A percentile compares a stretch with the other conserved stretches of the same genome.
Evolutionary conservation across 2,888 invertebrate genomes (phyloP).

Genomic region (Tricholauxania praeusta): DNA sequence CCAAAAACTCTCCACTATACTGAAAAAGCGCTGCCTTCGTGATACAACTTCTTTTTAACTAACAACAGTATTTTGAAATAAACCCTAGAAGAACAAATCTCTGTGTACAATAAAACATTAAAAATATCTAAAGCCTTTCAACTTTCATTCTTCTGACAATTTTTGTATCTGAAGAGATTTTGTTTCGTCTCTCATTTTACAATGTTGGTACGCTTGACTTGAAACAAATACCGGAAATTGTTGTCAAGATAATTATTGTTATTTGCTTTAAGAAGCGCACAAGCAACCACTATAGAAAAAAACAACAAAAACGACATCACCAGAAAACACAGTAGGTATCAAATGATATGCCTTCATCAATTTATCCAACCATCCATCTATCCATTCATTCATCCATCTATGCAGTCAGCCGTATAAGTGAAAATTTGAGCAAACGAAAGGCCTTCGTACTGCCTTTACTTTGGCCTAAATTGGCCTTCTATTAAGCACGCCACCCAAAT

Average conservation of each 20-base stretch:
- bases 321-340: constrained; percentile 23
- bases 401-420: constrained; percentile 32
- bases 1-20: no score
- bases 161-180: constrained; percentile 42
- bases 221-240: constrained; percentile 67
- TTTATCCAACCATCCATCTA: constrained; percentile 20
- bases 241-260: constrained; percentile 68
- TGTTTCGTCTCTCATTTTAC: constrained; percentile 46
- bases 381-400: constrained; percentile 26
- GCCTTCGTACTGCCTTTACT: not conserved
- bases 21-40: no score
- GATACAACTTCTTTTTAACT: no score
- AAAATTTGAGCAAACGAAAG: constrained; percentile 23
- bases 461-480: no score
- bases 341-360: constrained; percentile 39
- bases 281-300: constrained; percentile 40
- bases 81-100: no score
- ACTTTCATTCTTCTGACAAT: constrained; percentile 1
- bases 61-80: no score
- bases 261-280: constrained; percentile 57
- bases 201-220: constrained; percentile 58
- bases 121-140: no score
- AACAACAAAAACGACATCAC: constrained; percentile 18
- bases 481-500: not conserved
- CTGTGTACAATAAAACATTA: no score